Conservation (phyloP, 2,113 vertebrate species). For the Emydura subglobosa region DNA sequence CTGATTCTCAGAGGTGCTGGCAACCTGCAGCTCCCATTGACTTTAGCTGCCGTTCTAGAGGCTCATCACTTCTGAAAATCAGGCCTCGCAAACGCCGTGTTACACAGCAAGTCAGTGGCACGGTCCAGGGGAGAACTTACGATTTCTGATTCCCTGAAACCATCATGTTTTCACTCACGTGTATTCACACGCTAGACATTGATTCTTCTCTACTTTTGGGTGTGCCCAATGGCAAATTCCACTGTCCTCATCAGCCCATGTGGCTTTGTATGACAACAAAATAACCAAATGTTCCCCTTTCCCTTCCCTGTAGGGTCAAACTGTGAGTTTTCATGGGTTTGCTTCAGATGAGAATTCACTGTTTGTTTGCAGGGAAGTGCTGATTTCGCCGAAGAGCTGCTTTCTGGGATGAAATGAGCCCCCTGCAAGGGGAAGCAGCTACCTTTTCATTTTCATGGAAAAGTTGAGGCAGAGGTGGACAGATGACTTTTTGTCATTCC, state of each 20-base stretch:
- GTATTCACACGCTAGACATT: fast-evolving
- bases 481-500: not conserved
- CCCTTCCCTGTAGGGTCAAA: not conserved
- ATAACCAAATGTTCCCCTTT: not conserved
- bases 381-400: not conserved
- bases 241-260: not conserved
- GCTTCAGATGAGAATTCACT: not conserved
- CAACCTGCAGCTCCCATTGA: not conserved
- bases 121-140: not conserved
- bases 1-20: not conserved
- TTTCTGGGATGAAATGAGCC: not conserved
- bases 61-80: not conserved
- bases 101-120: not conserved
- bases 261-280: not conserved
- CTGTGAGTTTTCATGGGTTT: not conserved
- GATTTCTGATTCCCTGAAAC: fast-evolving
- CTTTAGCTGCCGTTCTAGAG: not conserved
- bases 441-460: not conserved
- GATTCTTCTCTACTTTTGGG: not conserved
- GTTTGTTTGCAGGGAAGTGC: not conserved
- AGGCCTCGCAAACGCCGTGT: not conserved
- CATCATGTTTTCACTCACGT: not conserved
- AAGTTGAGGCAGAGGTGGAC: not conserved
- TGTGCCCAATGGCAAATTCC: not conserved
- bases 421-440: not conserved